Evolutionary conservation across 2,888 invertebrate species (phyloP).

Genomic region (Archaeoteleia sp.): DNA sequence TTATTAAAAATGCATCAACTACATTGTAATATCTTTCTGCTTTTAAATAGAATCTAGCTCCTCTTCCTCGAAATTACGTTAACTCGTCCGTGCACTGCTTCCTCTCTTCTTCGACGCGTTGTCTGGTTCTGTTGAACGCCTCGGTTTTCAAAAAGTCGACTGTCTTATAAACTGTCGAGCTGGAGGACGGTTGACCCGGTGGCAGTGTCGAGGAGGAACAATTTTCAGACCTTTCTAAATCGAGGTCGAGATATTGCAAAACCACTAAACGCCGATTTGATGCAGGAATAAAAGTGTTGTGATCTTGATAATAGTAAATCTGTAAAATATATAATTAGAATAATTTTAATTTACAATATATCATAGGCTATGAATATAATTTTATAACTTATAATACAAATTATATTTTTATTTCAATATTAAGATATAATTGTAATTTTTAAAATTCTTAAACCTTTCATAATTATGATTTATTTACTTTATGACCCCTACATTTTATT

Average conservation of each 20-base stretch:
- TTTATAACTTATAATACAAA: no score
- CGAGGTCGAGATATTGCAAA: constrained; percentile 91
- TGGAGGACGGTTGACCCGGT: constrained; percentile 73
- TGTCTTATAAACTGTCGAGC: constrained; percentile 86
- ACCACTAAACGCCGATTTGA: constrained; percentile 70
- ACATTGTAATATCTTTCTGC: no score
- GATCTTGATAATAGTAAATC: constrained; percentile 68
- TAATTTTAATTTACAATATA: neutral
- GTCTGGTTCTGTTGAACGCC: constrained; percentile 91
- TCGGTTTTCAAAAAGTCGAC: constrained; percentile 96
- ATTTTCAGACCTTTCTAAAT: constrained; percentile 79
- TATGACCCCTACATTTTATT: no score
- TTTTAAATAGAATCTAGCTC: no score
- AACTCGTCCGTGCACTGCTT: constrained; percentile 73
- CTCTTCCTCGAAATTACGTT: constrained; percentile 52
- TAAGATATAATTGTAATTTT: no score
- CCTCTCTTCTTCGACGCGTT: constrained; percentile 85
- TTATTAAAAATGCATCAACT: no score
- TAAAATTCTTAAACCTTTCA: no score
- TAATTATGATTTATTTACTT: no score
- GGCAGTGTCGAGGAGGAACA: constrained; percentile 71
- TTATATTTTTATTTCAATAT: no score
- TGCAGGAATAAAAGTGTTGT: constrained; percentile 61
- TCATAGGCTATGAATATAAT: no score
- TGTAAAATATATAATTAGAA: constrained; percentile 20